Percentiles rank a stretch among this genome's conserved stretches.
phyloP scores from a whole-genome alignment of 1,140 invertebrate genomes.

The Lucilia sericata region DNA sequence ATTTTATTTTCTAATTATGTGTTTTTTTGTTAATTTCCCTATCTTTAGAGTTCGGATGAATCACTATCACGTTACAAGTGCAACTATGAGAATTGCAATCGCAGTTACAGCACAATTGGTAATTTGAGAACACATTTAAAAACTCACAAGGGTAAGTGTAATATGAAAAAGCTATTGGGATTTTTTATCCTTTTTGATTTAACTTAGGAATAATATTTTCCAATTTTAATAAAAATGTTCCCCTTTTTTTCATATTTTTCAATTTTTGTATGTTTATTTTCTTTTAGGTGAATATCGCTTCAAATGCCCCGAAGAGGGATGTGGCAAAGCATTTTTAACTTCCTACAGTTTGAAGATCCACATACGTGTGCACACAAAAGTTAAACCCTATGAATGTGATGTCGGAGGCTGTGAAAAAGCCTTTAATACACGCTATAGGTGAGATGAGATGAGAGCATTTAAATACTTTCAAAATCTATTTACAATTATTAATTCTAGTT shows the following conservation, averaged over 20 bases:
- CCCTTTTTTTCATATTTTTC: not conserved
- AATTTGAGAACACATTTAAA: constrained; percentile 96
- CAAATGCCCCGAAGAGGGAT: constrained; percentile 87
- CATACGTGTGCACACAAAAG: constrained; percentile 93
- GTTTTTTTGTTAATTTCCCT: not conserved
- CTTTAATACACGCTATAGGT: constrained; percentile 93
- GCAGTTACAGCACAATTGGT: constrained; percentile 94
- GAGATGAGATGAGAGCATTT: not conserved
- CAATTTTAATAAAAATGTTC: too few relatives aligned
- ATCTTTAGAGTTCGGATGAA: constrained; percentile 62
- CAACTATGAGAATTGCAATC: constrained; percentile 88
- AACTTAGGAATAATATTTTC: too few relatives aligned
- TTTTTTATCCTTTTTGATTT: not conserved
- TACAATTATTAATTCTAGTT: too few relatives aligned
- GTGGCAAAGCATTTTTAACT: constrained; percentile 93
- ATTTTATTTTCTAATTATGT: not conserved
- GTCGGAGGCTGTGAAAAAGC: constrained; percentile 87
- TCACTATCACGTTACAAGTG: constrained; percentile 78
- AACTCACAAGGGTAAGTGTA: constrained; percentile 88
- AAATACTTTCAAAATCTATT: too few relatives aligned
- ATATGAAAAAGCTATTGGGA: constrained; percentile 32
- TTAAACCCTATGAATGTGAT: constrained; percentile 88
- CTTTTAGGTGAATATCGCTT: constrained; percentile 91
- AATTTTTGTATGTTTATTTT: not conserved
- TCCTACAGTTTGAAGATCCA: constrained; percentile 96